Conservation (phyloP, 2,797 vertebrate species). For the Esox lucius region DNA sequence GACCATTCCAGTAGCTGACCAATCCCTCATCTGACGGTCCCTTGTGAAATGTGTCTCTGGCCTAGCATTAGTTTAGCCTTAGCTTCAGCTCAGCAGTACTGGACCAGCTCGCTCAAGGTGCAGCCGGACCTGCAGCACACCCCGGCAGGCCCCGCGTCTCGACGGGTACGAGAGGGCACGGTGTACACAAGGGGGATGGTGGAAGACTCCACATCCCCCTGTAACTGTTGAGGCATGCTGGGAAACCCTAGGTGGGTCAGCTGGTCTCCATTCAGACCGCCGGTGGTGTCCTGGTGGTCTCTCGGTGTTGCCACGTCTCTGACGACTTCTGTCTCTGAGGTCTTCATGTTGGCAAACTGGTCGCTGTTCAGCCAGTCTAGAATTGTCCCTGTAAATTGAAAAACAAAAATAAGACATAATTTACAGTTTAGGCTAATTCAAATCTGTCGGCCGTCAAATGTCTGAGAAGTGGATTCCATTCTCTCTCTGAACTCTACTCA, state of each 20-base stretch:
- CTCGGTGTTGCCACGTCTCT: not conserved
- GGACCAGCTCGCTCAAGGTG: constrained; percentile 74
- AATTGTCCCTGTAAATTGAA: constrained; percentile 33
- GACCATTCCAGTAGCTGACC: not conserved
- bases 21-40: not conserved
- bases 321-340: not conserved
- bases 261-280: constrained; percentile 18
- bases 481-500: not conserved
- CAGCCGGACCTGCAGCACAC: constrained; percentile 80
- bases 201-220: constrained; percentile 10
- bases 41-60: not conserved
- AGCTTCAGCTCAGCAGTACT: constrained; percentile 67
- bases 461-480: not conserved
- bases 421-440: not conserved
- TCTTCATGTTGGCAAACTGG: constrained; percentile 15
- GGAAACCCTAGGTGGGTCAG: constrained; percentile 5
- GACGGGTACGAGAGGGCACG: constrained; percentile 41
- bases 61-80: not conserved
- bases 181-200: constrained; percentile 43
- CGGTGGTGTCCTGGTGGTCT: constrained; percentile 14
- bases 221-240: constrained; percentile 13
- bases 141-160: constrained; percentile 61
- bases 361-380: constrained; percentile 43
- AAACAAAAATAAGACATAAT: not conserved
- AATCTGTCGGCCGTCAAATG: too few species aligned